phyloP scores from a whole-genome alignment of 1,140 invertebrate genomes.

The Cylas formicarius region DNA sequence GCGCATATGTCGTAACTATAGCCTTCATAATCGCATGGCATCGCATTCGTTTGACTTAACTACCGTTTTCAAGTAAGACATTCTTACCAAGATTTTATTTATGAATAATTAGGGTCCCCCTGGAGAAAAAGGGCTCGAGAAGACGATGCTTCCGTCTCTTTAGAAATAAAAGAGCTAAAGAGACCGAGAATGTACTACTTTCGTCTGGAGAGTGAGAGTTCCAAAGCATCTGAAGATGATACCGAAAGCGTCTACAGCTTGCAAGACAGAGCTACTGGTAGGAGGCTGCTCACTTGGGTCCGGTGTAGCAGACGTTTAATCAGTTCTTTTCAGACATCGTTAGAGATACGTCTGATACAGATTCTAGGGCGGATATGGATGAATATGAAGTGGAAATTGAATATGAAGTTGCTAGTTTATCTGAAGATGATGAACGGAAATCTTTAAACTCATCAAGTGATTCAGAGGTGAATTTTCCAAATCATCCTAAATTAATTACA shows the following conservation, averaged over 20 bases:
- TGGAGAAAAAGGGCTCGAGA: constrained; percentile 21
- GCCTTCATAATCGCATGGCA: too few species aligned
- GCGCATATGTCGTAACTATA: too few species aligned
- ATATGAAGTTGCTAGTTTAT: constrained; percentile 35
- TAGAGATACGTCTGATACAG: constrained; percentile 36
- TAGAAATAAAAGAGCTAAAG: constrained; percentile 22
- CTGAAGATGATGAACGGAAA: constrained; percentile 22
- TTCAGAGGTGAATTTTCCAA: constrained; percentile 30
- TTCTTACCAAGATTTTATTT: too few species aligned
- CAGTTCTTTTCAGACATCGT: constrained; percentile 36
- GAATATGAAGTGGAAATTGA: constrained; percentile 35
- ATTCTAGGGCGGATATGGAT: constrained; percentile 18
- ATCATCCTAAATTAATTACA: too few species aligned
- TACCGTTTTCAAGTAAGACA: too few species aligned
- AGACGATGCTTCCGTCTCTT: constrained; percentile 1
- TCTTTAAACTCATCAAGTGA: constrained; percentile 26
- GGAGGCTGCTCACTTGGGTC: constrained; percentile 15
- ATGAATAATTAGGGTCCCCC: constrained; percentile 13
- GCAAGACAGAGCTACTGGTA: constrained; percentile 39
- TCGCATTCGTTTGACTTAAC: too few species aligned
- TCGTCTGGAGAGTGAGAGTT: constrained; percentile 37
- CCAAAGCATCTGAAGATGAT: constrained; percentile 30
- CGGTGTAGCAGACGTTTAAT: constrained; percentile 22
- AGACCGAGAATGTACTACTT: constrained; percentile 22
- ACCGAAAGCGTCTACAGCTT: constrained; percentile 39